A percentile compares a stretch with the other conserved stretches of the same genome.
Conservation (phyloP, 2,888 invertebrate genomes). For the Euspilapteryx auroguttella region DNA sequence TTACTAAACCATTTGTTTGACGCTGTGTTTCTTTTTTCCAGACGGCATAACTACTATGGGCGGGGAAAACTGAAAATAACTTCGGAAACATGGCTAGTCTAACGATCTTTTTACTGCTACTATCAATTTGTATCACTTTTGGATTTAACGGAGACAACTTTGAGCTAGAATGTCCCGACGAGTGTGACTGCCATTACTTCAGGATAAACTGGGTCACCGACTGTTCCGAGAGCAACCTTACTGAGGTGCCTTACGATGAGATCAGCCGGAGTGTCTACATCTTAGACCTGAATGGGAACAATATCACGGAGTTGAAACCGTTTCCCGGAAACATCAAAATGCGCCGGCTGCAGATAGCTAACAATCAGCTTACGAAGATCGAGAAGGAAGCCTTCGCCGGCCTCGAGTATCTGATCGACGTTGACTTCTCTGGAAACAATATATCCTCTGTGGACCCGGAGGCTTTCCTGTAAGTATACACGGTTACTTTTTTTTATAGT, state of each 20-base stretch:
- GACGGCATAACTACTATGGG: constrained; percentile 14
- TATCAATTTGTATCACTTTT: constrained; percentile 19
- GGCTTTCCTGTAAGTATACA: constrained; percentile 62
- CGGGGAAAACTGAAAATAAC: too few relatives aligned
- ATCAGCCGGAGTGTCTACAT: constrained; percentile 71
- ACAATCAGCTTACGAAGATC: constrained; percentile 64
- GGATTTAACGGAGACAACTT: constrained; percentile 65
- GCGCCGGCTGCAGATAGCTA: constrained; percentile 69
- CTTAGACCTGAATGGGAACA: constrained; percentile 71
- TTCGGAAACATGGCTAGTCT: constrained; percentile 27
- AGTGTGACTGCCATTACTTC: constrained; percentile 76
- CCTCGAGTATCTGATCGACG: constrained; percentile 68
- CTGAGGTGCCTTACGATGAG: constrained; percentile 68
- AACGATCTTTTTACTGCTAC: constrained; percentile 21
- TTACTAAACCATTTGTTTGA: too few relatives aligned
- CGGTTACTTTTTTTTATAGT: not conserved
- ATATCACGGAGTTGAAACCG: constrained; percentile 58
- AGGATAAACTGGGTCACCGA: constrained; percentile 78
- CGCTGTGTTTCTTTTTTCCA: too few relatives aligned
- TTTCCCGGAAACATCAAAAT: constrained; percentile 72
- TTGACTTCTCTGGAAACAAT: constrained; percentile 69
- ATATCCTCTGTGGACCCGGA: constrained; percentile 68
- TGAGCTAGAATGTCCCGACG: constrained; percentile 71
- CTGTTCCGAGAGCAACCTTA: constrained; percentile 74
- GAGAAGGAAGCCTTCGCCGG: constrained; percentile 65